phyloP scores from a whole-genome alignment of 2,113 vertebrate genomes.

The Scalopus aquaticus region DNA sequence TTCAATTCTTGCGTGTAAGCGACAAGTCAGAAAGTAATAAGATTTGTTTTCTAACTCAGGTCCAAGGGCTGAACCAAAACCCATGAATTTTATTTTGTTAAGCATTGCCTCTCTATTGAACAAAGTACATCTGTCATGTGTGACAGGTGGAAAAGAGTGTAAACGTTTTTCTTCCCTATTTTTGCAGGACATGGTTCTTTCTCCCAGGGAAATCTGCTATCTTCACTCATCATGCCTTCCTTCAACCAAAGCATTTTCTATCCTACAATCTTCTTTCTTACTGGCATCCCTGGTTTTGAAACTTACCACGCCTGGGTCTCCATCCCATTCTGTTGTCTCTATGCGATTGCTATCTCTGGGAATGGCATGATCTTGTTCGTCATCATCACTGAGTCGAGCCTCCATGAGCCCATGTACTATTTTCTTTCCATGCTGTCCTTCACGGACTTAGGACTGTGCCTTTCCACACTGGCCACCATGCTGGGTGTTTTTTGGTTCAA shows the following conservation, averaged over 20 bases:
- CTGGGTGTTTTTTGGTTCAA: conserved; percentile 73
- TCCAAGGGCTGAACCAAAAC: not conserved
- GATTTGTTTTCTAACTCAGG: not conserved
- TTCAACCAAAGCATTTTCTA: conserved; percentile 57
- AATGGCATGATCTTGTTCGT: conserved; percentile 65
- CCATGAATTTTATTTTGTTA: not conserved
- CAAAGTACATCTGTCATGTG: too few relatives aligned
- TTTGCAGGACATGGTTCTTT: not conserved
- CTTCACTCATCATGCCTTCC: conserved; percentile 25
- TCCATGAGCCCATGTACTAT: conserved; percentile 74
- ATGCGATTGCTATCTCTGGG: conserved; percentile 67
- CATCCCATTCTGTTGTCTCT: conserved; percentile 64
- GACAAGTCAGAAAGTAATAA: not conserved
- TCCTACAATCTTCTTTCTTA: conserved; percentile 59
- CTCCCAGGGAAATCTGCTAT: not conserved
- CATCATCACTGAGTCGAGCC: conserved; percentile 57
- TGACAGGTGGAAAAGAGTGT: not conserved
- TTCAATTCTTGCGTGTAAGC: not conserved
- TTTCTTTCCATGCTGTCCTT: conserved; percentile 74
- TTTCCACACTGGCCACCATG: conserved; percentile 54
- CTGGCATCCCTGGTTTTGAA: conserved; percentile 70
- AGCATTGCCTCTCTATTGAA: not conserved
- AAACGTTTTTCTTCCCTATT: not conserved
- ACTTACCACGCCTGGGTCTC: conserved; percentile 36
- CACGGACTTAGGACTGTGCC: conserved; percentile 51